Conservation (phyloP, 2,797 vertebrate species). For the Darevskia mixta region DNA sequence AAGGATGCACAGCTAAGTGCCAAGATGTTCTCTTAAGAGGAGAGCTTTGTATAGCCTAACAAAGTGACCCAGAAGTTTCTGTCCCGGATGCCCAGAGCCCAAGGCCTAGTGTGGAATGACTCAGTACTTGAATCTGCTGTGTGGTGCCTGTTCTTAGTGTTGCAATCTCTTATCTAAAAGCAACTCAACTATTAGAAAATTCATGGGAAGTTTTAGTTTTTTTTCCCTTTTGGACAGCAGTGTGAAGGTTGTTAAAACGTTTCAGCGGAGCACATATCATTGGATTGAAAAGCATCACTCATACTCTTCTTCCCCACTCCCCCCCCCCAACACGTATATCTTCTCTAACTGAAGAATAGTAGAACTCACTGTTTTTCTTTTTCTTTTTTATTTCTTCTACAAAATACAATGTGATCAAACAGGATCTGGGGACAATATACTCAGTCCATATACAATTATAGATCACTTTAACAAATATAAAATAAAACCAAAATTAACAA, state of each 20-base stretch:
- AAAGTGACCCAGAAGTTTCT: not conserved
- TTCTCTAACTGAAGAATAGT: not conserved
- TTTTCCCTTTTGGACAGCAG: not conserved
- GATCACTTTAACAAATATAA: no score
- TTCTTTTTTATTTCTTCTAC: no score
- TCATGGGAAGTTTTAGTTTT: not conserved
- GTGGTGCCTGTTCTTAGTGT: not conserved
- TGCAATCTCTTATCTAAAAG: slow-evolving; percentile 10
- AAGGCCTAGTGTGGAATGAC: not conserved
- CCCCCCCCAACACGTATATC: not conserved
- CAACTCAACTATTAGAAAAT: not conserved
- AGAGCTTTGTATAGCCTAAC: not conserved
- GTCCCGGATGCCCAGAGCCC: not conserved
- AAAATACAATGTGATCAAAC: no score
- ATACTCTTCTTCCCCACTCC: not conserved
- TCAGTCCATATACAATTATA: no score
- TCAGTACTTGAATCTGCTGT: not conserved
- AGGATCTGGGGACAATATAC: no score
- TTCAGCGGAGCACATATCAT: not conserved
- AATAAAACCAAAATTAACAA: no score
- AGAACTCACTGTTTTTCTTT: not conserved
- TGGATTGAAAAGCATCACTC: not conserved
- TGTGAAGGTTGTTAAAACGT: not conserved
- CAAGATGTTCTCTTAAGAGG: not conserved
- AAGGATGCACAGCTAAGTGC: not conserved